Percentiles rank a stretch among this genome's conserved stretches.
phyloP scores from a whole-genome alignment of 2,113 vertebrate species.

The Chaetodon auriga region DNA sequence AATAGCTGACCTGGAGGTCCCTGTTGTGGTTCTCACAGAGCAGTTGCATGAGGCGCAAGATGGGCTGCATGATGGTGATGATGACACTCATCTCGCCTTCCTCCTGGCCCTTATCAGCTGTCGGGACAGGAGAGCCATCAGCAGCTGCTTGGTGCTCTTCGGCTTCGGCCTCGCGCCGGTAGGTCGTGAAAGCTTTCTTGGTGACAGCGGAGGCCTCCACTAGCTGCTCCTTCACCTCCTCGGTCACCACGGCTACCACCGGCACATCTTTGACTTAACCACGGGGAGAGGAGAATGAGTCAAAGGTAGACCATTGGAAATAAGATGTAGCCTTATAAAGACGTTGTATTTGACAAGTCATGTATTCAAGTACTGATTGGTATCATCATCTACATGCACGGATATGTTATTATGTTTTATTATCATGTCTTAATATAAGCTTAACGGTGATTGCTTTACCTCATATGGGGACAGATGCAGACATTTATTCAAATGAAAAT shows the following conservation, averaged over 20 bases:
- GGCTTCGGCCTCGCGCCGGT: conserved; percentile 91
- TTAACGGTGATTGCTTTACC: too few relatives aligned
- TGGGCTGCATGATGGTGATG: conserved; percentile 99
- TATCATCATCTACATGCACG: background rate
- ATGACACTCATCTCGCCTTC: conserved; percentile 97
- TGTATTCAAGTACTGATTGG: background rate
- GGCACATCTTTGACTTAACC: conserved; percentile 89
- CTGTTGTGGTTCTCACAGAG: conserved; percentile 98
- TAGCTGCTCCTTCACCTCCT: conserved; percentile 95
- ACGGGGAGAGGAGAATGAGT: conserved; percentile 28
- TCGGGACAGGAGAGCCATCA: conserved; percentile 84
- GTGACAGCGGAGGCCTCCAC: conserved; percentile 92
- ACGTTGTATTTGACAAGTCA: background rate
- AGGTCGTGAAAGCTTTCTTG: conserved; percentile 91
- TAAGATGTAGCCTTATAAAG: background rate
- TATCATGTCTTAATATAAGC: background rate
- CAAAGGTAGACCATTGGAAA: conserved; percentile 4
- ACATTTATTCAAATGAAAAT: too few relatives aligned
- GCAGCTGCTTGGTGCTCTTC: conserved; percentile 90
- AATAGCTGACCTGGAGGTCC: conserved; percentile 90
- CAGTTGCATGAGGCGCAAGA: conserved; percentile 95
- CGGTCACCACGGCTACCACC: conserved; percentile 86
- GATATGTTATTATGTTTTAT: background rate
- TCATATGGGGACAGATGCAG: too few relatives aligned
- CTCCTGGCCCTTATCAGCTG: conserved; percentile 90